Base-by-base conservation (phyloP, 2,113 vertebrate genomes). In the Numida meleagris region DNA sequence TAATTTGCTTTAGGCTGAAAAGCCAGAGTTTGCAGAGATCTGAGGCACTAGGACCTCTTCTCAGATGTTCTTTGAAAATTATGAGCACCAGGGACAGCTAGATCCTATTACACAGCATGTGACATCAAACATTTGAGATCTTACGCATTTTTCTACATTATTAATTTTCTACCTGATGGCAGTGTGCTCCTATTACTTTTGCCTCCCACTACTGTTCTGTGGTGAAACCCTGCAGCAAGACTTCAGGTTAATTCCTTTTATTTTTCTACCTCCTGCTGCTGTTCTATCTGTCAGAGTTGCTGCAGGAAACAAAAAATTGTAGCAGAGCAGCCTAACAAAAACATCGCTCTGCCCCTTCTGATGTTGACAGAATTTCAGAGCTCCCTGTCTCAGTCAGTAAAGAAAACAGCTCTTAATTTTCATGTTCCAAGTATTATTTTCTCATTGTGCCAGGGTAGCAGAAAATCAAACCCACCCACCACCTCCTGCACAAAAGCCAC, bases 391-490 rank as follows among this genome's bases (percentile, higher is more conserved):
- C 63, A 95, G 67, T 82, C 68, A 71, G 88, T 74, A 93, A 90
- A 91, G 70, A 91, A 95, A 92, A 90, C 51, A 63, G 55, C 20
- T 78, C 34, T 78, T 89, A 62, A 92, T 93, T 93, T 82, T 89
- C 91, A 89, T 57, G 40, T 90, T 82, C 76, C 74, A 93, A 46
- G 36, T 75, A 80, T 81, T 92, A 71, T 93, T 94, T 89, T 84
- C 55, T n/a, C 31, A 66, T 84, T 9, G 1, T 81, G 65, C 78
- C 2, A 8, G 40, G 58, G 57, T 24, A 89, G 80, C 71, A 85
- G 51, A 93, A 95, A 93, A 94, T 89, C 86, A 79, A 88, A 94
- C 40, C 88, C 86, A 92, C 77, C 57, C 65, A 94, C 86, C 16
- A 75, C 40, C 76, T 92, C 82, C 73, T 83, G 55, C 73, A 93